These are phyloP conservation scores for Globicephala melas DNA, from an alignment of 2,113 vertebrate genomes.

Conservation along the genomic window DNA sequence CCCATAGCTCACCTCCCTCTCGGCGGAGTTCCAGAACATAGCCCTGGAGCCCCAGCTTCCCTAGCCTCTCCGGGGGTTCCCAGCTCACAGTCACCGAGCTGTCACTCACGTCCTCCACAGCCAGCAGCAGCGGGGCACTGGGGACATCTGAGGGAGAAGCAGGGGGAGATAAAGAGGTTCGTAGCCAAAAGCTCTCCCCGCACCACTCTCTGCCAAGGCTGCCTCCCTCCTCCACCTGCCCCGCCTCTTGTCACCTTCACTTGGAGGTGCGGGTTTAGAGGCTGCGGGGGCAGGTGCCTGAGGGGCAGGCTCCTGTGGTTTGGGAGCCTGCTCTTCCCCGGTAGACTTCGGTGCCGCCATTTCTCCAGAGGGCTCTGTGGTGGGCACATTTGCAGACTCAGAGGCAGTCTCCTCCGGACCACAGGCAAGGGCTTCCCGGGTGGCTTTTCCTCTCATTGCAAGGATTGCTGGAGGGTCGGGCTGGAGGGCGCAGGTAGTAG, in stretches of 20 bases:
- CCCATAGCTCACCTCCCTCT: conserved; percentile 88
- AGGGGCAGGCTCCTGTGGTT: neutral
- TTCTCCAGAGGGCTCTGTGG: neutral
- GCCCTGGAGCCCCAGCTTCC: conserved; percentile 85
- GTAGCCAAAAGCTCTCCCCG: neutral
- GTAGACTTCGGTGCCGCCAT: neutral
- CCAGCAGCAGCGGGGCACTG: conserved; percentile 85
- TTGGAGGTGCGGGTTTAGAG: neutral
- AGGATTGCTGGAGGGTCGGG: neutral
- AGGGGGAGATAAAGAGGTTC: neutral
- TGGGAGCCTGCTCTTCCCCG: neutral
- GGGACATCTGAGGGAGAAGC: conserved; percentile 83
- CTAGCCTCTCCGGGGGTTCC: conserved; percentile 85
- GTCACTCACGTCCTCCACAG: conserved; percentile 89
- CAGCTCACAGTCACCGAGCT: conserved; percentile 88
- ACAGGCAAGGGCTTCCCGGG: neutral
- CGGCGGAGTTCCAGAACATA: conserved; percentile 90
- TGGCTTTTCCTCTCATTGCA: conserved; percentile 41
- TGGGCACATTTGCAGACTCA: neutral
- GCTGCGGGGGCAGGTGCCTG: neutral
- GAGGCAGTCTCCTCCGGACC: neutral
- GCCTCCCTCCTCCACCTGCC: neutral
- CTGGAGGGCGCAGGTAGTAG: neutral
- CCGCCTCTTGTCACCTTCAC: conserved; percentile 21
- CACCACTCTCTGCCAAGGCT: neutral